Evolutionary conservation across 2,113 vertebrate species (phyloP).

Genomic region (Gymnarchus niloticus): DNA sequence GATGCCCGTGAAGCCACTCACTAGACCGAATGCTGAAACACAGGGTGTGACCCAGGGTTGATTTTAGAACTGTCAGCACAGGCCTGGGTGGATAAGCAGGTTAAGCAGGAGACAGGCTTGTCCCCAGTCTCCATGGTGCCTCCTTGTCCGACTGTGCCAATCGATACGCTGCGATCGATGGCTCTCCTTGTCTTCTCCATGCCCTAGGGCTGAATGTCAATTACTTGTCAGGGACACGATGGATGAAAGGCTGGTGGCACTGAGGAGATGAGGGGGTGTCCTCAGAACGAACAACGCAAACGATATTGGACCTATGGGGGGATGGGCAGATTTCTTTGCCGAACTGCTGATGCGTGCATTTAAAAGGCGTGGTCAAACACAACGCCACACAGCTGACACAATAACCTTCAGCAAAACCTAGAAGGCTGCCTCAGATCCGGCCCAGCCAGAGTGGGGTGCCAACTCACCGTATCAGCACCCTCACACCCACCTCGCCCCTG

Average conservation of each 20-base stretch:
- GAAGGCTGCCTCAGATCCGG: neutral
- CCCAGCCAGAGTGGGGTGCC: neutral
- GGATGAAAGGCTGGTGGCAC: neutral
- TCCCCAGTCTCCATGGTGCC: neutral
- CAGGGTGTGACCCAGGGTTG: neutral
- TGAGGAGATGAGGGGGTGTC: neutral
- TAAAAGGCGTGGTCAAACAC: neutral
- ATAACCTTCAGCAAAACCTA: neutral
- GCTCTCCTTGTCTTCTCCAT: neutral
- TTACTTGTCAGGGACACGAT: conserved; percentile 3
- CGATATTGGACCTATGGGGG: too few relatives aligned
- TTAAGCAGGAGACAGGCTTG: neutral
- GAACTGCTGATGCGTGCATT: neutral
- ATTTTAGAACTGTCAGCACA: neutral
- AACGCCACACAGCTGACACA: neutral
- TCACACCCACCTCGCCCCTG: neutral
- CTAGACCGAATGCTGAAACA: neutral
- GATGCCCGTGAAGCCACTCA: neutral
- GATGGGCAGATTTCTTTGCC: neutral
- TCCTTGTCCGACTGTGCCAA: neutral
- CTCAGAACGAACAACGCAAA: neutral
- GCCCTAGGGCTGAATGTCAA: neutral
- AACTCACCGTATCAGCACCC: neutral
- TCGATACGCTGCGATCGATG: conserved; percentile 13
- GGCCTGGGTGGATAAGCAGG: neutral